Conservation (phyloP, 2,888 invertebrate genomes). For the Drosophila subsilvestris region DNA sequence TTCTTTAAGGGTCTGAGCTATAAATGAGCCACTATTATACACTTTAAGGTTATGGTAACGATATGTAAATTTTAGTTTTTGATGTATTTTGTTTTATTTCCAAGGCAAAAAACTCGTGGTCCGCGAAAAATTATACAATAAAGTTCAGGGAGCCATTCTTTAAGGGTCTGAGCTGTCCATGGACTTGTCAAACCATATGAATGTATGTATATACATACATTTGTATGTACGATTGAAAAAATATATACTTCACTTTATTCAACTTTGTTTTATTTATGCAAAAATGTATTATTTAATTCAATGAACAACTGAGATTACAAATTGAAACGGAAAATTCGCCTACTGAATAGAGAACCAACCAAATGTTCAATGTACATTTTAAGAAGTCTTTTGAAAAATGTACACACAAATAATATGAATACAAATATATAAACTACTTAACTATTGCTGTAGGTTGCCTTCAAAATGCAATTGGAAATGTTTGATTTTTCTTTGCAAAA, state of each 20-base stretch:
- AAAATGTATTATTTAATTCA: constrained; percentile 61
- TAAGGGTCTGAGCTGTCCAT: no score
- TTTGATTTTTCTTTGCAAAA: constrained; percentile 25
- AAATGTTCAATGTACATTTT: constrained; percentile 42
- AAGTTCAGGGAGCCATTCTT: no score
- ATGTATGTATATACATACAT: no score
- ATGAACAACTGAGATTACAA: constrained; percentile 70
- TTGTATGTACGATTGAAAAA: not conserved
- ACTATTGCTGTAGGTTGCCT: constrained; percentile 34
- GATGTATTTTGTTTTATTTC: no score
- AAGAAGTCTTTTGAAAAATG: constrained; percentile 30
- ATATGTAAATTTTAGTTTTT: no score
- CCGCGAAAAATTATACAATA: no score
- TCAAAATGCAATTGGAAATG: constrained; percentile 45
- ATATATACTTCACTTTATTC: constrained; percentile 51
- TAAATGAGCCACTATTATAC: no score
- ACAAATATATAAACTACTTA: constrained; percentile 27
- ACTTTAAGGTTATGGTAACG: no score
- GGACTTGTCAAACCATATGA: no score
- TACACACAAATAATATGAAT: constrained; percentile 35
- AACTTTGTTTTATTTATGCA: constrained; percentile 74
- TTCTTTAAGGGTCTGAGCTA: no score
- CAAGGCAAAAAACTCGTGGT: no score
- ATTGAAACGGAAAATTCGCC: constrained; percentile 40
- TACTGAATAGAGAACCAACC: constrained; percentile 49